phyloP scores from a whole-genome alignment of 2,797 vertebrate species.

The Heliangelus exortis region DNA sequence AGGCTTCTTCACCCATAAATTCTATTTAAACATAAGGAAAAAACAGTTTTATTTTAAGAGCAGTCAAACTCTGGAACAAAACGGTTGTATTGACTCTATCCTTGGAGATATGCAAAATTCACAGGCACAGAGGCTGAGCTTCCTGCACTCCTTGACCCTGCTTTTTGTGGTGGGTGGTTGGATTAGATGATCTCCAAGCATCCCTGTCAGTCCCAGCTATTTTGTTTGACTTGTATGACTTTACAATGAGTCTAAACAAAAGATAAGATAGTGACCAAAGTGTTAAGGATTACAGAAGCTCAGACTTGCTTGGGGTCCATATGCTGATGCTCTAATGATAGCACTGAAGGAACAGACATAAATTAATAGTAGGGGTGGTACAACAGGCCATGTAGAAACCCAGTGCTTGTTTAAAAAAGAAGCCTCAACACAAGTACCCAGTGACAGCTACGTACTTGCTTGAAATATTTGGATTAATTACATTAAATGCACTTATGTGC shows the following conservation, averaged over 20 bases:
- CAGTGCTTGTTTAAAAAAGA: background rate
- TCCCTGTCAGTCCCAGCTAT: background rate
- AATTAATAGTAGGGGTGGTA: background rate
- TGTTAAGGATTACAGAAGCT: background rate
- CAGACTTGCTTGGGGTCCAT: background rate
- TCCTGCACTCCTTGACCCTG: background rate
- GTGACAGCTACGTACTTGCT: background rate
- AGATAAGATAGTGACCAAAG: background rate
- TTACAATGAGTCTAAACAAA: background rate
- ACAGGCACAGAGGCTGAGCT: background rate
- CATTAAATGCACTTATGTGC: background rate
- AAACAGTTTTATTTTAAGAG: background rate
- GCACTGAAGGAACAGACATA: background rate
- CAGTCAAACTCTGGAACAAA: background rate
- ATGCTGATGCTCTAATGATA: background rate
- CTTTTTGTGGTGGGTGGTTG: background rate
- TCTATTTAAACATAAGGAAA: background rate
- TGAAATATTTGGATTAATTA: background rate
- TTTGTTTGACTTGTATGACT: background rate
- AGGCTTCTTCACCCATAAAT: background rate
- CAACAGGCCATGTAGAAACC: background rate
- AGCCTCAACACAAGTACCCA: background rate
- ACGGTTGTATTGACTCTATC: background rate
- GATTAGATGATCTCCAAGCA: background rate
- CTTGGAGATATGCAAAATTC: background rate